A percentile compares a stretch with the other conserved stretches of the same genome.
Conservation (phyloP, 1,140 invertebrate species). For the Nymphalis io region DNA sequence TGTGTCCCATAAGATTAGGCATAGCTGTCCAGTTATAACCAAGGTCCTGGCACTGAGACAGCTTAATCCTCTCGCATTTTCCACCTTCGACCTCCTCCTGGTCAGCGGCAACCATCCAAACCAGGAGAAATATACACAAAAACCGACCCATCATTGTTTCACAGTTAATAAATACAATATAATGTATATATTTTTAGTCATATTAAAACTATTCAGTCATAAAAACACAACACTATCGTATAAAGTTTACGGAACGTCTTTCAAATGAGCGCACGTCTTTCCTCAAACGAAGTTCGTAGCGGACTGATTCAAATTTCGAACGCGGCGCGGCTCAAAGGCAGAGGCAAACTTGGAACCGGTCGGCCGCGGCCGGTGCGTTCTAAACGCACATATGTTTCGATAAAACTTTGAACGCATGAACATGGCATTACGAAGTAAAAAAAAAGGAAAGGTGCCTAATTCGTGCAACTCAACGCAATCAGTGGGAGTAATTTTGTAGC, state of each 20-base stretch:
- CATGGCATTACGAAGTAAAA: constrained; percentile 68
- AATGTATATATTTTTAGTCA: constrained; percentile 55
- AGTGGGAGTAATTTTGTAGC: constrained; percentile 66
- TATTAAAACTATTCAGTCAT: constrained; percentile 62
- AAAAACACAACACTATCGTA: constrained; percentile 57
- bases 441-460: constrained; percentile 71
- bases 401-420: constrained; percentile 73
- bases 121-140: constrained; percentile 63
- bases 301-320: constrained; percentile 67
- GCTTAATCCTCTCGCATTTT: constrained; percentile 90
- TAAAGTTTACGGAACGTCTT: constrained; percentile 55
- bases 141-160: constrained; percentile 63
- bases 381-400: constrained; percentile 70
- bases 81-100: constrained; percentile 69
- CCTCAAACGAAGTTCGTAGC: constrained; percentile 41
- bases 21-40: constrained; percentile 94
- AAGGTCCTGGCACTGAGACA: constrained; percentile 90
- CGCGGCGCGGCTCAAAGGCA: constrained; percentile 68
- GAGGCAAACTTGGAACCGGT: constrained; percentile 73
- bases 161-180: constrained; percentile 48
- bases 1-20: constrained; percentile 91
- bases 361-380: constrained; percentile 58
- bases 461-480: constrained; percentile 73
- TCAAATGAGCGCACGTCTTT: constrained; percentile 39
- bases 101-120: constrained; percentile 61